Evolutionary conservation across 2,113 vertebrate species (phyloP).

Genomic region (Alosa alosa): DNA sequence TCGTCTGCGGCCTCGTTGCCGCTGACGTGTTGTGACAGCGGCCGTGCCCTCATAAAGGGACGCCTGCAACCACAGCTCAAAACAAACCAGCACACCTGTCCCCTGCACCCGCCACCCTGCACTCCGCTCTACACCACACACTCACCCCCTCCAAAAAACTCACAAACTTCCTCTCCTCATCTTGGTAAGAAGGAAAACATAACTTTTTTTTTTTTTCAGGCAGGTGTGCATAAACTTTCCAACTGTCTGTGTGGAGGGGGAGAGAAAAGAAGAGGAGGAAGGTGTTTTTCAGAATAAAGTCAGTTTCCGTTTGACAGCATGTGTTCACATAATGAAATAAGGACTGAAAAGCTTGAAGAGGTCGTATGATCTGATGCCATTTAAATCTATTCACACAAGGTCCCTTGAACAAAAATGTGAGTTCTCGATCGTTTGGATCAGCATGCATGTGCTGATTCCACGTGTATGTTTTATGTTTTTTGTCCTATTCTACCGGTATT

Average conservation of each 20-base stretch:
- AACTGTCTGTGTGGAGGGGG: background rate
- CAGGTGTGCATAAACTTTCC: background rate
- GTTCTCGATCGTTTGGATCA: no score
- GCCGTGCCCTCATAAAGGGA: background rate
- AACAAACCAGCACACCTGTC: conserved; percentile 5
- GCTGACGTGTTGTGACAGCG: conserved; percentile 6
- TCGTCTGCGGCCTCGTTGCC: background rate
- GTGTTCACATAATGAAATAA: no score
- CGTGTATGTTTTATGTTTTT: no score
- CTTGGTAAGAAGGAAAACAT: background rate
- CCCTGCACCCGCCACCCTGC: background rate
- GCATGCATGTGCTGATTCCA: no score
- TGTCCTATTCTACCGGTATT: no score
- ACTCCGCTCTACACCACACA: background rate
- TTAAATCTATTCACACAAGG: no score
- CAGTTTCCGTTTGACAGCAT: no score
- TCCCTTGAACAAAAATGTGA: no score
- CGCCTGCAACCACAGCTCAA: background rate
- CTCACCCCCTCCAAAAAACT: background rate
- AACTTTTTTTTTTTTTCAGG: background rate
- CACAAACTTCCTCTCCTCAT: background rate
- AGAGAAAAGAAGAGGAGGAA: background rate
- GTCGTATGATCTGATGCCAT: no score
- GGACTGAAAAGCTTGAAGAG: no score
- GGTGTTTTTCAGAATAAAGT: background rate